Evolutionary conservation across 2,888 invertebrate species (phyloP), one percentile per base, ranked within the genome.

Genomic region (Cryptus viduatorius): DNA sequence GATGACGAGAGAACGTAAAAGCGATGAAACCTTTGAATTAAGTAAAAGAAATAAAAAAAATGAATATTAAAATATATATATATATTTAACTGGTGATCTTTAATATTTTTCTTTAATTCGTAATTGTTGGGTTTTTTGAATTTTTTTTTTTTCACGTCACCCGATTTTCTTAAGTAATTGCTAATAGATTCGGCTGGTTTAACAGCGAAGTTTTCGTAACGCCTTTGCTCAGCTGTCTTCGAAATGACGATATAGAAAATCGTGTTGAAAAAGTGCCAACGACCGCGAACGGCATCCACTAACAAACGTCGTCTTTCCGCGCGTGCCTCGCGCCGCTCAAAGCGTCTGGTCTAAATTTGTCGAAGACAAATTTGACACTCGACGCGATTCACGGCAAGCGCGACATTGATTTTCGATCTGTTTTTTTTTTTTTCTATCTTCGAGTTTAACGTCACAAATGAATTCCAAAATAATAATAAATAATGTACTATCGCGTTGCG

Each of bases 331-430:
- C 83, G 79, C 37, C 37, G 69, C 83, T 85, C 86, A 44, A 87
- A 82, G 83, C 87, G 89, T 89, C 89, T 88, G 91, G 88, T 90
- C 92, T 93, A 92, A 91, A 92, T 92, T 91, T 90, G 90, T 91
- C 92, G 87, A 87, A 90, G 90, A 91, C 91, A 90, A 91, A 92
- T 92, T 92, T 92, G 91, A 92, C 91, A 91, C 91, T 90, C 89
- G 90, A 89, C 88, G 88, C 65, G 83, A 87, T 89, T 87, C 88
- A 86, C 88, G 87, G 88, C 89, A 89, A 88, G 88, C 88, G 86
- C 88, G 88, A 89, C 89, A 89, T 90, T 91, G 91, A 91, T 91
- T 90, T 87, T 89, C 87, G 59, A 82, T 75, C 64, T 24, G 48
- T 65, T 48, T 75, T 79, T 73, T 61, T 81, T 31, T 59, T 67